Evolutionary conservation across 2,888 invertebrate species (phyloP).

Genomic region (Thymelicus sylvestris): DNA sequence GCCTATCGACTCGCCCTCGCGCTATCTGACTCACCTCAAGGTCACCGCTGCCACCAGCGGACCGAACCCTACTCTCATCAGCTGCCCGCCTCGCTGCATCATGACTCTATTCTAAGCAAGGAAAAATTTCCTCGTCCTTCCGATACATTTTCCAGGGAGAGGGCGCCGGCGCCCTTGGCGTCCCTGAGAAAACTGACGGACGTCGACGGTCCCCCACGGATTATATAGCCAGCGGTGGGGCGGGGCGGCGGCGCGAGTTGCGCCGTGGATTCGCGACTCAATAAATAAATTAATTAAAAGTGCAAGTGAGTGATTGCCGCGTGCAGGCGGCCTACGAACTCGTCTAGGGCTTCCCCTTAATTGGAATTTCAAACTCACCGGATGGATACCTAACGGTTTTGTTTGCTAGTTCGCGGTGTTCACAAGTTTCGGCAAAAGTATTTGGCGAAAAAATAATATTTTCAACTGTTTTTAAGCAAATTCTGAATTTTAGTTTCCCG

Average conservation of each 20-base stretch:
- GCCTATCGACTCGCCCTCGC: constrained; percentile 70
- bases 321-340: constrained; percentile 74
- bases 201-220: constrained; percentile 64
- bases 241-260: constrained; percentile 79
- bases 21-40: constrained; percentile 78
- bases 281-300: constrained; percentile 86
- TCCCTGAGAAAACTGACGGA: constrained; percentile 80
- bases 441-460: not conserved
- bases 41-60: constrained; percentile 56
- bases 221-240: constrained; percentile 71
- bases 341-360: constrained; percentile 72
- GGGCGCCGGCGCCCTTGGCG: constrained; percentile 68
- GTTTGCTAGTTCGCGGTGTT: constrained; percentile 51
- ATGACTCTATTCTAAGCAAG: constrained; percentile 60
- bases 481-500: no score
- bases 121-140: constrained; percentile 70
- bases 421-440: not conserved
- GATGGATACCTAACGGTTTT: constrained; percentile 53
- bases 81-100: constrained; percentile 63
- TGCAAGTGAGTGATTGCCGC: constrained; percentile 84
- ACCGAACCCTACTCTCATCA: constrained; percentile 60
- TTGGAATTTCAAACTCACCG: constrained; percentile 72
- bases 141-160: constrained; percentile 64
- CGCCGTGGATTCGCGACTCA: constrained; percentile 83
- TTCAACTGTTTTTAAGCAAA: no score